Evolutionary conservation across 2,888 invertebrate genomes (phyloP), one percentile per base, ranked within the genome.

Genomic region (Sclerodermus sp.): DNA sequence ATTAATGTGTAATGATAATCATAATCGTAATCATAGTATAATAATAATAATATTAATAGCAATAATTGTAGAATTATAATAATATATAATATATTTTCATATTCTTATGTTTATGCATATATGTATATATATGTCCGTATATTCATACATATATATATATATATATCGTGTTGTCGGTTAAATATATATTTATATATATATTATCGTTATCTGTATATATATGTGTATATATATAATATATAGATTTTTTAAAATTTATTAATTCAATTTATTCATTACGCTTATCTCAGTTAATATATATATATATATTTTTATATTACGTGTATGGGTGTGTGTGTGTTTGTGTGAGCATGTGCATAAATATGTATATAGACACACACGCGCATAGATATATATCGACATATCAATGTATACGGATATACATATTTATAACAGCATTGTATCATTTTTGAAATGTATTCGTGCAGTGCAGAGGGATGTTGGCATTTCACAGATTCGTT

Each of bases 401-500:
- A n/a, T n/a, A n/a, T n/a, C n/a, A n/a, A n/a, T n/a, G n/a, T n/a
- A n/a, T n/a, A n/a, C n/a, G n/a, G n/a, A n/a, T n/a, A n/a, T n/a
- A n/a, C n/a, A n/a, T n/a, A n/a, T n/a, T n/a, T n/a, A n/a, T n/a
- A n/a, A 61, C 57, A 60, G 45, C 47, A 53, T 51, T 51, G 9
- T 51, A 48, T 49, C 34, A 44, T 50, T n/a, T n/a, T 58, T 63
- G 58, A 63, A 65, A 65, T 63, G 60, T 65, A 64, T 58, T 62
- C 56, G 57, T 63, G 50, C 57, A 61, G 58, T 61, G 62, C 50
- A 70, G 58, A 68, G 67, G 68, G 68, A 68, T 70, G 63, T 67
- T 70, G 63, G 66, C 66, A 64, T 63, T 67, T 70, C 65, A 67
- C 65, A 68, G 69, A 67, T 68, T 70, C 62, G 67, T 68, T 69